Base-by-base conservation (phyloP, 2,797 vertebrate genomes). In the Lepilemur ruficaudatus region DNA sequence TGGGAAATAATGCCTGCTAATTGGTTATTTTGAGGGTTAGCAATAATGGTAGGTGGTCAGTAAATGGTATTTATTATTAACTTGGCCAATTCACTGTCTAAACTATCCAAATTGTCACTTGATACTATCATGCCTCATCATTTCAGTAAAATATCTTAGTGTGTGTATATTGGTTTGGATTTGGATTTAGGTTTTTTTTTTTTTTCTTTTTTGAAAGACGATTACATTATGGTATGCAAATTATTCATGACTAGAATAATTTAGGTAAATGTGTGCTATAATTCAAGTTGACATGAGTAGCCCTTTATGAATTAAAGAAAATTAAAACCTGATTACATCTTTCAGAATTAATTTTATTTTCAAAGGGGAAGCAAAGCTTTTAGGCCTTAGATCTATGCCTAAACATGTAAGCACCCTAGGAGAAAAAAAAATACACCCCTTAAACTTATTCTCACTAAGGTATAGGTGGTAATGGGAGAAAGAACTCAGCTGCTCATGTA, bases 261-360 rank as follows among this genome's bases (percentile, higher is more conserved):
- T 72, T 30, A 35, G 9, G 11, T 73, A 72, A 86, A 59, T 38
- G 18, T 35, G 30, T 91, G 41, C 15, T 46, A 35, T 81, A 93
- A 78, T 93, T 93, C 57, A 69, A n/a, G 20, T 57, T 76, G 69
- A 61, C 0, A 0, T 46, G 9, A 50, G 20, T 89, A n/a, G 7
- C 28, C 20, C 5, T 80, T 50, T 81, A 69, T 83, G 28, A 50
- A 76, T 69, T 41, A 48, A 69, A 93, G 23, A 75, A 81, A 69
- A 32, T 48, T 63, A 57, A 83, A 87, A 35, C 9, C 18, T 41
- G 12, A 78, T 92, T 89, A 50, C 1, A 22, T 52, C 8, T 89
- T 89, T 93, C 18, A 35, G 72, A 85, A 41, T 81, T 41, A 4
- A 69, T 57, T 91, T 65, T 81, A 70, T 83, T 86, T 96, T 94